These are phyloP conservation scores for Alosa alosa DNA, from an alignment of 2,113 vertebrate genomes.

Conservation along the genomic window DNA sequence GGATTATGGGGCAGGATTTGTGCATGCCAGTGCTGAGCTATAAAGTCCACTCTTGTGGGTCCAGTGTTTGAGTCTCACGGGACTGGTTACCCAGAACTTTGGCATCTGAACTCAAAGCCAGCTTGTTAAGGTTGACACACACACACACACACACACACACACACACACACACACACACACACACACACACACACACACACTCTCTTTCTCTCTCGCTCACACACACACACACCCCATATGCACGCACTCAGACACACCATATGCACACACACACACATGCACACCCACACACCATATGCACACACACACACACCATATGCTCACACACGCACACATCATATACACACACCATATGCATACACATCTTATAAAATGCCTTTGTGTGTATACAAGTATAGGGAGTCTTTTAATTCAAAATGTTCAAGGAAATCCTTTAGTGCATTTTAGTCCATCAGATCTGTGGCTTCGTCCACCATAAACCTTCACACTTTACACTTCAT, in stretches of 20 bases:
- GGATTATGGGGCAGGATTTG: background rate
- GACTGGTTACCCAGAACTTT: background rate
- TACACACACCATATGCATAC: slow-evolving; percentile 3
- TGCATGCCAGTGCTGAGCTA: background rate
- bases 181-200: background rate
- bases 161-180: slow-evolving; percentile 26
- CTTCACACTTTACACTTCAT: background rate
- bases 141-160: background rate
- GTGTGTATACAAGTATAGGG: background rate
- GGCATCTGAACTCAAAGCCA: background rate
- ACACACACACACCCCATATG: background rate
- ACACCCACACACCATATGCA: too few relatives aligned
- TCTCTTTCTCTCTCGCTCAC: too few relatives aligned
- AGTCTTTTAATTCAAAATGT: background rate
- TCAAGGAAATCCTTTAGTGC: background rate
- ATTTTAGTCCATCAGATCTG: background rate
- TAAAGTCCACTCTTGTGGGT: background rate
- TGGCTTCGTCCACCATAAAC: background rate
- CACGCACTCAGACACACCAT: background rate
- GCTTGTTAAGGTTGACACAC: background rate
- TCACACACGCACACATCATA: too few relatives aligned
- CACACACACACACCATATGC: too few relatives aligned
- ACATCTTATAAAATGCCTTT: background rate
- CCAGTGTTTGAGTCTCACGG: background rate
- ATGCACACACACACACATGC: too few relatives aligned